phyloP scores from a whole-genome alignment of 2,113 vertebrate genomes.

The Pachypanchax playfairii region DNA sequence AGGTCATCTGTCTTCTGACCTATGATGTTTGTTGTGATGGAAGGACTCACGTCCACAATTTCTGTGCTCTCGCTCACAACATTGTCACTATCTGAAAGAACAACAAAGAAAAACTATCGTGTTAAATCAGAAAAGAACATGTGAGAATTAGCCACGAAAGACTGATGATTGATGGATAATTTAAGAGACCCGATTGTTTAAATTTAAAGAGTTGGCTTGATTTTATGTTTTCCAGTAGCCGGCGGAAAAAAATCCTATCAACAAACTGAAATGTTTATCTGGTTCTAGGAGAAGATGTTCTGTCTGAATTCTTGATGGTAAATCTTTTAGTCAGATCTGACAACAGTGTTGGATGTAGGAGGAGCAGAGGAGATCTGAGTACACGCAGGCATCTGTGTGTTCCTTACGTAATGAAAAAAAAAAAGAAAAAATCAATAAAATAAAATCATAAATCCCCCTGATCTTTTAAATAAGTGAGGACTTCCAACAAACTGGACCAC shows the following conservation, averaged over 20 bases:
- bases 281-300: slow-evolving; percentile 30
- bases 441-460: slow-evolving; percentile 56
- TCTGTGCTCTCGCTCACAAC: slow-evolving; percentile 86
- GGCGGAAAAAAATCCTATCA: slow-evolving; percentile 39
- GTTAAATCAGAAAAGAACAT: slow-evolving; percentile 15
- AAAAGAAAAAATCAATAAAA: too few species aligned
- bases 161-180: slow-evolving; percentile 42
- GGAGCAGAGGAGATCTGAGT: slow-evolving; percentile 12
- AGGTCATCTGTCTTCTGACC: slow-evolving; percentile 78
- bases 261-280: slow-evolving; percentile 56
- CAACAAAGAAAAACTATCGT: not conserved
- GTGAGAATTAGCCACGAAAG: slow-evolving; percentile 1
- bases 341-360: slow-evolving; percentile 15
- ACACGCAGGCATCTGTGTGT: slow-evolving; percentile 47
- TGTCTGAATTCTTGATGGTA: slow-evolving; percentile 44
- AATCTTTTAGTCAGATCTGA: slow-evolving; percentile 41
- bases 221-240: slow-evolving; percentile 52
- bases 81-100: slow-evolving; percentile 83
- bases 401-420: slow-evolving; percentile 48
- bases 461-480: slow-evolving; percentile 46
- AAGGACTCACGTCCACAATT: slow-evolving; percentile 85
- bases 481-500: slow-evolving; percentile 41
- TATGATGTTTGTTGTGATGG: slow-evolving; percentile 81
- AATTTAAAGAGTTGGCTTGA: slow-evolving; percentile 7
- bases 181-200: slow-evolving; percentile 37